These are phyloP conservation scores for Drosophila sturtevanti DNA, from an alignment of 1,140 invertebrate species.

Conservation along the genomic window DNA sequence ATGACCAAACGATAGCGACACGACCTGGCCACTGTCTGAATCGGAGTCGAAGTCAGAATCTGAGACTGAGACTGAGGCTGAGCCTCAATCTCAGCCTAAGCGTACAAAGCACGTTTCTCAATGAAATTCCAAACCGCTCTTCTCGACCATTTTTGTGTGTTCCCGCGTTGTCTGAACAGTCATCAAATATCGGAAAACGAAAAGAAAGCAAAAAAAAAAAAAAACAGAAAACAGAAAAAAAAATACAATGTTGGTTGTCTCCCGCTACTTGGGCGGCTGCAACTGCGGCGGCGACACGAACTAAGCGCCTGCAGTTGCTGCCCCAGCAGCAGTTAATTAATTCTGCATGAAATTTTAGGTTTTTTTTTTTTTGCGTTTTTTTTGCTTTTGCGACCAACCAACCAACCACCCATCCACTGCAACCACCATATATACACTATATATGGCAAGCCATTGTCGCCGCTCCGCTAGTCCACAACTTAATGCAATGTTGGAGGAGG, in stretches of 20 bases:
- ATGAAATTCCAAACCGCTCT: slow-evolving; percentile 77
- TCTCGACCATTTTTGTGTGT: slow-evolving; percentile 72
- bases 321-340: slow-evolving; percentile 76
- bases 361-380: slow-evolving; percentile 51
- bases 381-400: slow-evolving; percentile 23
- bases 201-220: slow-evolving; percentile 25
- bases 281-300: slow-evolving; percentile 65
- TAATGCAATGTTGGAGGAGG: slow-evolving; percentile 2
- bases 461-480: slow-evolving; percentile 42
- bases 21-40: slow-evolving; percentile 61
- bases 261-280: slow-evolving; percentile 68
- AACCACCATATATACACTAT: slow-evolving; percentile 12
- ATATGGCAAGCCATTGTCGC: slow-evolving; percentile 79
- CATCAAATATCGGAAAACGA: slow-evolving; percentile 69
- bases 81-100: neutral
- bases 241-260: slow-evolving; percentile 30
- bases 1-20: slow-evolving; percentile 71
- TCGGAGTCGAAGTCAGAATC: slow-evolving; percentile 18
- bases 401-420: slow-evolving; percentile 8
- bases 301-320: slow-evolving; percentile 50
- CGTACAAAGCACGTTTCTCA: slow-evolving; percentile 77
- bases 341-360: slow-evolving; percentile 80
- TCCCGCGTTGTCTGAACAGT: slow-evolving; percentile 74
- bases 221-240: no score
- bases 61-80: slow-evolving; percentile 26